These are phyloP conservation scores for Solea solea DNA, from an alignment of 2,113 vertebrate species.

Conservation along the genomic window DNA sequence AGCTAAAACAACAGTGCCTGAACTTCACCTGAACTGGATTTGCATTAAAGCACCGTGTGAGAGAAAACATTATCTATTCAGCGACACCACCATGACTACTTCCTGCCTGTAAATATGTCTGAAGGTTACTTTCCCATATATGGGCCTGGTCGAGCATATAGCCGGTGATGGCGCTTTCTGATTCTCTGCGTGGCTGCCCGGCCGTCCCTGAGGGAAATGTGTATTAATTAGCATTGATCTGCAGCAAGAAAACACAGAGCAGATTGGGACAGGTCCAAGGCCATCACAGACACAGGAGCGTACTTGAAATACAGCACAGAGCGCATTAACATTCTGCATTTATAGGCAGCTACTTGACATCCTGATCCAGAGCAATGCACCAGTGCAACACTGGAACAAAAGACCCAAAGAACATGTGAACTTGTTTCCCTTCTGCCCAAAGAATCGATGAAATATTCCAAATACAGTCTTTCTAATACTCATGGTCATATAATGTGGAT, in stretches of 20 bases:
- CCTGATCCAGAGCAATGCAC: neutral
- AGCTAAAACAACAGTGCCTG: slow-evolving; percentile 13
- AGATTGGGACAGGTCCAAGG: slow-evolving; percentile 63
- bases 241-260: slow-evolving; percentile 60
- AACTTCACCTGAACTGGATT: slow-evolving; percentile 40
- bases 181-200: slow-evolving; percentile 52
- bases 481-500: too few species aligned
- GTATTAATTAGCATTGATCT: slow-evolving; percentile 79
- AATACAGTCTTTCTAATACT: too few species aligned
- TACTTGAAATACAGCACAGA: slow-evolving; percentile 47
- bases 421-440: too few species aligned
- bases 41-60: slow-evolving; percentile 23
- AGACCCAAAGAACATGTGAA: slow-evolving; percentile 1
- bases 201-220: slow-evolving; percentile 52
- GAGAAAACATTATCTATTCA: slow-evolving; percentile 5
- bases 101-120: slow-evolving; percentile 22
- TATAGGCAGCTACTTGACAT: slow-evolving; percentile 10
- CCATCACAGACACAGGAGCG: slow-evolving; percentile 41
- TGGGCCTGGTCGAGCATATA: slow-evolving; percentile 4
- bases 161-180: slow-evolving; percentile 36
- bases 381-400: too few species aligned
- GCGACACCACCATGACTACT: neutral
- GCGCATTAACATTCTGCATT: slow-evolving; percentile 39
- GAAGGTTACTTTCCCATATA: slow-evolving; percentile 17
- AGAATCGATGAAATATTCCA: too few species aligned